These are phyloP conservation scores for Aldrovandia affinis DNA, from an alignment of 2,797 vertebrate species.

Conservation along the genomic window DNA sequence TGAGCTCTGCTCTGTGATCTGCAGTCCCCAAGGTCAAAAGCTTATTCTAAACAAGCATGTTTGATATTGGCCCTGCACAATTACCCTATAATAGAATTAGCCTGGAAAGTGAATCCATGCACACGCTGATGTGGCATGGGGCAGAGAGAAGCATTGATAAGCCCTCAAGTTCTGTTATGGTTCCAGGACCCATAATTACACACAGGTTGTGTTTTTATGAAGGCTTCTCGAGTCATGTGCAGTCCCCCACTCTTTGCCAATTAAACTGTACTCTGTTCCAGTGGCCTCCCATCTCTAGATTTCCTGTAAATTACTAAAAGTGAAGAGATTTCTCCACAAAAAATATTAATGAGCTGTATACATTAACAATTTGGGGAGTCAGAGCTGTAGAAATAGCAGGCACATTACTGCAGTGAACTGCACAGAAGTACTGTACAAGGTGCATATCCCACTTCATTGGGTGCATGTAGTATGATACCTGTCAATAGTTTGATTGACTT, in stretches of 20 bases:
- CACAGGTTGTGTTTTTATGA: neutral
- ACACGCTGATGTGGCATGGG: neutral
- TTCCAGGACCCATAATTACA: neutral
- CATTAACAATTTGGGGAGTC: neutral
- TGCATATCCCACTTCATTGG: neutral
- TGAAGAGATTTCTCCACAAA: neutral
- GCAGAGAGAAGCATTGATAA: neutral
- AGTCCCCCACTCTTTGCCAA: neutral
- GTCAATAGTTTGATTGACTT: too few species aligned
- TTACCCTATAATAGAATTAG: conserved; percentile 12
- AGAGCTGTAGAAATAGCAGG: neutral
- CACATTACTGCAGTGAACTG: neutral
- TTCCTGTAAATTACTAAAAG: neutral
- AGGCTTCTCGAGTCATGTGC: neutral
- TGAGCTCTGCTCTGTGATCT: neutral
- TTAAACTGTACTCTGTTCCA: neutral
- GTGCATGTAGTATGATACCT: too few species aligned
- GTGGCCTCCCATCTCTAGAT: neutral
- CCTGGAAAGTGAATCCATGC: neutral
- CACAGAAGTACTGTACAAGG: neutral
- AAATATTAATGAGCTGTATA: conserved; percentile 9
- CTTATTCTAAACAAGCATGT: conserved; percentile 19
- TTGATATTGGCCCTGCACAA: conserved; percentile 17
- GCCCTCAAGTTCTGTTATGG: neutral
- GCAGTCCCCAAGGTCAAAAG: neutral